These are phyloP conservation scores for Anseranas semipalmata DNA, from an alignment of 2,113 vertebrate genomes.

Conservation along the genomic window DNA sequence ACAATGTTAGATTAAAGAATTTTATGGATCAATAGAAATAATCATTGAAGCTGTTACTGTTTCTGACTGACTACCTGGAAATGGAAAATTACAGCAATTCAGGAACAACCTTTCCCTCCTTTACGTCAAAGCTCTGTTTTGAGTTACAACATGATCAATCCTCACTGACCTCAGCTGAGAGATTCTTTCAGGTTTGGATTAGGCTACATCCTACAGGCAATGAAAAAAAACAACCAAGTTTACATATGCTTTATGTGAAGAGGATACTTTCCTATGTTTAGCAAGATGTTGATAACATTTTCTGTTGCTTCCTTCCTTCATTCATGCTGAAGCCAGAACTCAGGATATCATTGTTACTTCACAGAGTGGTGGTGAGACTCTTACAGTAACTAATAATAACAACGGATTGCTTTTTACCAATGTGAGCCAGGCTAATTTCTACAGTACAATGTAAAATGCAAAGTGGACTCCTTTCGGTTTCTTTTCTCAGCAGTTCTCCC, in stretches of 20 bases:
- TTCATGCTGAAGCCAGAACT: not conserved
- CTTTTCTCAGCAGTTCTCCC: not conserved
- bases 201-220: not conserved
- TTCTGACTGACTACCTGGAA: not conserved
- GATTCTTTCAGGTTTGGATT: not conserved
- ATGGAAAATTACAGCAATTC: not conserved
- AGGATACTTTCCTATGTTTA: not conserved
- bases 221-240: not conserved
- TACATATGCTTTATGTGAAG: not conserved
- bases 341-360: not conserved
- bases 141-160: not conserved
- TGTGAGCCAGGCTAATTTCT: not conserved
- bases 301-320: not conserved
- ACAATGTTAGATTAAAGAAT: not conserved
- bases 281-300: not conserved
- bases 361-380: not conserved
- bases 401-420: not conserved
- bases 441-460: not conserved
- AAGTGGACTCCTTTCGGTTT: constrained; percentile 18
- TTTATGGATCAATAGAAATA: not conserved
- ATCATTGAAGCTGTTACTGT: not conserved
- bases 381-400: not conserved
- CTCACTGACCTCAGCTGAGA: not conserved
- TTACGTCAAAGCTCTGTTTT: not conserved
- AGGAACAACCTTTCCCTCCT: not conserved